Conservation (phyloP, 2,797 vertebrate genomes). For the Sebastes melanostomus region DNA sequence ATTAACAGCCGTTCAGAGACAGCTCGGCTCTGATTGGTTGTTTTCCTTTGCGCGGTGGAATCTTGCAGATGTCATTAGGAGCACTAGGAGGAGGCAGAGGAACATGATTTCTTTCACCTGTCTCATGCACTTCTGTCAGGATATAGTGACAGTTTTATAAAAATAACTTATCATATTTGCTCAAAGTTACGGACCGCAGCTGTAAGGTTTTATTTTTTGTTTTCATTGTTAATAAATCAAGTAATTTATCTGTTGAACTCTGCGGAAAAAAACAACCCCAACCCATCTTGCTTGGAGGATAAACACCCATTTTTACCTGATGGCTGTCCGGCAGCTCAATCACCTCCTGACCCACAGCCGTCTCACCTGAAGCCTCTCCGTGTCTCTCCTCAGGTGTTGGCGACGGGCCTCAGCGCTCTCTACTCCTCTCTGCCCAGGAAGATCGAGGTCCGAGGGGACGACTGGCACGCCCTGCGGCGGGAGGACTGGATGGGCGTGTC, state of each 20-base stretch:
- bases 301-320: neutral
- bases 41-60: no score
- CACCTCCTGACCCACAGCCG: neutral
- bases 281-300: neutral
- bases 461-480: conserved; percentile 93
- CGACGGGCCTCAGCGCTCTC: conserved; percentile 95
- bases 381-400: conserved; percentile 86
- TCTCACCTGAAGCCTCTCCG: neutral
- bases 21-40: no score
- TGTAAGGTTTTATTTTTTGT: neutral
- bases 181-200: no score
- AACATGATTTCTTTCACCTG: no score
- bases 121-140: no score
- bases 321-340: neutral
- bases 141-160: no score
- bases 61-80: no score
- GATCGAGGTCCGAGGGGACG: conserved; percentile 93
- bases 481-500: conserved; percentile 96
- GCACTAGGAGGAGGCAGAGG: no score
- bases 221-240: neutral
- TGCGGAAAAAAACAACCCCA: neutral
- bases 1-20: no score
- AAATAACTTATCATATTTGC: no score
- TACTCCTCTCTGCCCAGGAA: conserved; percentile 97
- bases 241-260: neutral